These are phyloP conservation scores for Sphaerolaimus hirsutus DNA, from an alignment of 2,888 invertebrate genomes.

Conservation along the genomic window DNA sequence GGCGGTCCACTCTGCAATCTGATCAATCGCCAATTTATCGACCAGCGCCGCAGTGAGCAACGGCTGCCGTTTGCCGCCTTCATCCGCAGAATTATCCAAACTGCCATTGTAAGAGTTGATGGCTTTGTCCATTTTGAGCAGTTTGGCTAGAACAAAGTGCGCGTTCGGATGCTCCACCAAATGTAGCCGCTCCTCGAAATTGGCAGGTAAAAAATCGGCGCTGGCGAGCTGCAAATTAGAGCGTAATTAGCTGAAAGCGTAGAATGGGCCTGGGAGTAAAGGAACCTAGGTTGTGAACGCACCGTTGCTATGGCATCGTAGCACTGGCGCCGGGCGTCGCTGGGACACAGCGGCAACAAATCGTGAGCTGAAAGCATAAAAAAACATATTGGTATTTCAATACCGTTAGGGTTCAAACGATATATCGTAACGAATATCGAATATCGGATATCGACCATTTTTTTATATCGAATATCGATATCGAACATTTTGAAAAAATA, in stretches of 20 bases:
- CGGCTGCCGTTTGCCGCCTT: neutral
- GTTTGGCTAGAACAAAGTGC: constrained; percentile 1
- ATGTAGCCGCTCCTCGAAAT: constrained; percentile 5
- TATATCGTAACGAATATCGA: too few species aligned
- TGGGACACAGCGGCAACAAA: constrained; percentile 9
- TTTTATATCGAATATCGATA: too few species aligned
- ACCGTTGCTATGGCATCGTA: constrained; percentile 14
- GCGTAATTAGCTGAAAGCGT: too few species aligned
- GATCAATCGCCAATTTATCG: neutral
- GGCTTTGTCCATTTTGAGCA: neutral
- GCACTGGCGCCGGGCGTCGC: constrained; percentile 11
- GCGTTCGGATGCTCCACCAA: constrained; percentile 10
- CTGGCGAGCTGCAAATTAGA: constrained; percentile 8
- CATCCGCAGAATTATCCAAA: too few species aligned
- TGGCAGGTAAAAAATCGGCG: constrained; percentile 16
- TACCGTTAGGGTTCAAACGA: too few species aligned
- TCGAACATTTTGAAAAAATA: too few species aligned
- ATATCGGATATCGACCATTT: too few species aligned
- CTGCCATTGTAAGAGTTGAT: too few species aligned
- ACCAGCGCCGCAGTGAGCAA: neutral
- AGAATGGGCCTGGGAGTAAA: too few species aligned
- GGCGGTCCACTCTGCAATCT: constrained; percentile 3
- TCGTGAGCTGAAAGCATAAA: too few species aligned
- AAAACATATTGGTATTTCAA: too few species aligned
- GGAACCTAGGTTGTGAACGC: too few species aligned